phyloP scores from a whole-genome alignment of 2,113 vertebrate genomes.

The Oreotrochilus melanogaster region DNA sequence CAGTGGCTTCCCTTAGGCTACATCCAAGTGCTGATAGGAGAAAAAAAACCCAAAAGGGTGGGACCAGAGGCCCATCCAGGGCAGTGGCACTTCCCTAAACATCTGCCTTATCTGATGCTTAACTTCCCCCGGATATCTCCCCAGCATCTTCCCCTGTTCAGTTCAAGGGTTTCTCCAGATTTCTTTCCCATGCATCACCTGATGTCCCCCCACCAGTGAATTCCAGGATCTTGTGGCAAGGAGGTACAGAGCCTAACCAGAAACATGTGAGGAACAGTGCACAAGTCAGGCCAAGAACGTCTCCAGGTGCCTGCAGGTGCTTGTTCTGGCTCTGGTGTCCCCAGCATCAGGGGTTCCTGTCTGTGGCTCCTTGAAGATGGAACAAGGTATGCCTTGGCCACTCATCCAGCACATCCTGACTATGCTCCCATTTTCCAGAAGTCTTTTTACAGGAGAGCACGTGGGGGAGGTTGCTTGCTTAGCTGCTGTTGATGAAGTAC shows the following conservation, averaged over 20 bases:
- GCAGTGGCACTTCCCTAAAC: background rate
- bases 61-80: background rate
- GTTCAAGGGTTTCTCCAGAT: background rate
- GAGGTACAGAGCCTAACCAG: background rate
- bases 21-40: background rate
- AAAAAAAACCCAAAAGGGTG: background rate
- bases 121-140: background rate
- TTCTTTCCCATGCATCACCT: background rate
- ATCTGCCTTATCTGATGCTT: background rate
- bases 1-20: background rate
- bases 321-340: background rate
- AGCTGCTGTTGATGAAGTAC: background rate
- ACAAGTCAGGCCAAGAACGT: background rate
- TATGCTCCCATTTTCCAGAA: background rate
- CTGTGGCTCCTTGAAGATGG: background rate
- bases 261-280: background rate
- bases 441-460: background rate
- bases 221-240: background rate
- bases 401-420: background rate
- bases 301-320: background rate
- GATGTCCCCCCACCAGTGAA: background rate
- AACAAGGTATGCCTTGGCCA: background rate
- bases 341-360: fast-evolving
- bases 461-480: background rate
- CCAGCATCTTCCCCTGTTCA: background rate